phyloP scores from a whole-genome alignment of 1,140 invertebrate genomes.

The Proctacanthus coquilletti region DNA sequence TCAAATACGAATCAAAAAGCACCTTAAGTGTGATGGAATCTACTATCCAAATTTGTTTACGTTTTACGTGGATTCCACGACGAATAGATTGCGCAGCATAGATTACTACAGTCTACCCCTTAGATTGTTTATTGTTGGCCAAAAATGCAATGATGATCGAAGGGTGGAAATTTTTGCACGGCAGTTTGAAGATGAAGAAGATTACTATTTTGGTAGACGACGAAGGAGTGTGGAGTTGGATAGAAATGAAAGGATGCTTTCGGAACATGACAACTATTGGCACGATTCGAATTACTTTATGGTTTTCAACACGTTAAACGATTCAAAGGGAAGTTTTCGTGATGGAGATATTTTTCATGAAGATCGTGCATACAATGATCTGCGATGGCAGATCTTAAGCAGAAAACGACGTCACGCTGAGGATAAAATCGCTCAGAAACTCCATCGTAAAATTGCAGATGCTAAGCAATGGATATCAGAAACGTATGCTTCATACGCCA shows the following conservation, averaged over 20 bases:
- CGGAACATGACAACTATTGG: too few relatives aligned
- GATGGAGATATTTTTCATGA: conserved; percentile 27
- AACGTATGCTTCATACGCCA: conserved; percentile 66
- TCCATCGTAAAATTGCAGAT: conserved; percentile 31
- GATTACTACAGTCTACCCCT: conserved; percentile 73
- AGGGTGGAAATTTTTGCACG: conserved; percentile 36
- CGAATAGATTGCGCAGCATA: conserved; percentile 56
- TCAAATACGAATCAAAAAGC: conserved; percentile 52
- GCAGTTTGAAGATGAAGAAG: conserved; percentile 33
- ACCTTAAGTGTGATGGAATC: conserved; percentile 60
- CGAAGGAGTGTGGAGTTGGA: too few relatives aligned
- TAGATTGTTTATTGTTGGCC: conserved; percentile 58
- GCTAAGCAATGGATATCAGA: conserved; percentile 71
- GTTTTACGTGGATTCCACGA: conserved; percentile 70
- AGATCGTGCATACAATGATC: conserved; percentile 27
- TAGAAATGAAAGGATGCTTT: too few relatives aligned
- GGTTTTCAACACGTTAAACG: too few relatives aligned
- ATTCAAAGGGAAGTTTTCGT: conserved; percentile 17
- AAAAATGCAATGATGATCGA: conserved; percentile 47
- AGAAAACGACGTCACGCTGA: conserved; percentile 34
- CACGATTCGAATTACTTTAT: too few relatives aligned
- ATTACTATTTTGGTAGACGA: conserved; percentile 21
- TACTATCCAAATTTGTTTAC: conserved; percentile 72
- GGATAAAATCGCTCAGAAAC: conserved; percentile 2
- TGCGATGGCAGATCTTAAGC: conserved; percentile 32